A percentile compares a stretch with the other conserved stretches of the same genome.
Conservation (phyloP, 2,113 vertebrate species). For the Amphilophus citrinellus region DNA sequence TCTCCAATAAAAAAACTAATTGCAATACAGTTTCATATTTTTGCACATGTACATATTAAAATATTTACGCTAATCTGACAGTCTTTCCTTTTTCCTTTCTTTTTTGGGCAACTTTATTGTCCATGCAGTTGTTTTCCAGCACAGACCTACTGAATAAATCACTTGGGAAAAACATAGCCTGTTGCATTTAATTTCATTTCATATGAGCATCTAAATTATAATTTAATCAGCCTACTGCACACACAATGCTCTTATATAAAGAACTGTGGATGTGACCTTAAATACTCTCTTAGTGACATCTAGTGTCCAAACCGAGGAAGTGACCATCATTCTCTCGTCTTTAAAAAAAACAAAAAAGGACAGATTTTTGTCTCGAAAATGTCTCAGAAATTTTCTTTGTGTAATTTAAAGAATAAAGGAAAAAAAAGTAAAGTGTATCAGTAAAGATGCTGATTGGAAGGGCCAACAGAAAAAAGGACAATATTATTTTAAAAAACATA, state of each 20-base stretch:
- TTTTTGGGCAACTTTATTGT: neutral
- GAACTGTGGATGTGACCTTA: neutral
- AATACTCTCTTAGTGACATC: conserved; percentile 48
- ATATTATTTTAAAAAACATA: neutral
- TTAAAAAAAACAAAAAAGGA: neutral
- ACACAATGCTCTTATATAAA: neutral
- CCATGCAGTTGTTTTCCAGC: neutral
- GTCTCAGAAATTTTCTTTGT: neutral
- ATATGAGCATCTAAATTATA: neutral
- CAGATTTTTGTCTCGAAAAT: neutral
- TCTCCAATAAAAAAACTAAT: too few species aligned
- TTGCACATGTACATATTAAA: too few species aligned
- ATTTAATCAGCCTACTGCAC: neutral
- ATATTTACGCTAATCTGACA: too few species aligned
- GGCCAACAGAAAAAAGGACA: neutral
- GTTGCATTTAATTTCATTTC: neutral
- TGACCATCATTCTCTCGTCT: neutral
- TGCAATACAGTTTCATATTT: too few species aligned
- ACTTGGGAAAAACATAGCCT: neutral
- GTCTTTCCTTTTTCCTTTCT: too few species aligned
- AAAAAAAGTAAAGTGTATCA: too few species aligned
- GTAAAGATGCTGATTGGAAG: neutral
- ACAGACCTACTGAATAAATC: neutral
- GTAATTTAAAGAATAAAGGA: neutral
- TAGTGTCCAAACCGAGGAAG: conserved; percentile 33